Conservation (phyloP, 1,140 invertebrate species). For the Drosophila lacteicornis region DNA sequence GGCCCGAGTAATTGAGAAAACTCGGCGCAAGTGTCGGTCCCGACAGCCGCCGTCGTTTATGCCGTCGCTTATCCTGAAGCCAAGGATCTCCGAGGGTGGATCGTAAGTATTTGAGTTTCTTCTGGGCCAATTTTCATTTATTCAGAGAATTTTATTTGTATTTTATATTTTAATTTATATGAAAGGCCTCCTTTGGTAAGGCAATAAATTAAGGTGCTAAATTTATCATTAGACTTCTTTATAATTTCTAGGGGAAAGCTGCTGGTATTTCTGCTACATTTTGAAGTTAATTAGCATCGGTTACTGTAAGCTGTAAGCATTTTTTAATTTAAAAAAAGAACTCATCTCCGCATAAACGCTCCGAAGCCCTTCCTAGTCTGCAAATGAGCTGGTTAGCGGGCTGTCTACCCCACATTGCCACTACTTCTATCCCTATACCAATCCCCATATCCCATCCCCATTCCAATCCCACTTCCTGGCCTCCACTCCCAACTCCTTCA, state of each 20-base stretch:
- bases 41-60: slow-evolving; percentile 41
- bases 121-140: too few species aligned
- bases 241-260: too few species aligned
- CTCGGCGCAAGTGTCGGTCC: slow-evolving; percentile 70
- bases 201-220: too few species aligned
- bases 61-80: background rate
- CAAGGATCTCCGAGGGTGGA: background rate
- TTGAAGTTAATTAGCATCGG: too few species aligned
- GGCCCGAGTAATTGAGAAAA: slow-evolving; percentile 76
- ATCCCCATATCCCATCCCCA: background rate
- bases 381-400: slow-evolving; percentile 66
- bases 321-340: too few species aligned
- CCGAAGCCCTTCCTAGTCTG: slow-evolving; percentile 3
- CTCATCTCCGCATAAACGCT: slow-evolving; percentile 20
- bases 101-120: background rate
- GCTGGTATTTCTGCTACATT: too few species aligned
- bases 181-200: too few species aligned
- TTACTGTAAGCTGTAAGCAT: too few species aligned
- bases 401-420: slow-evolving; percentile 14
- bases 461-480: too few species aligned
- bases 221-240: too few species aligned
- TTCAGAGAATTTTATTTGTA: background rate
- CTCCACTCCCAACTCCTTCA: background rate
- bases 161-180: background rate
- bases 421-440: background rate